phyloP scores from a whole-genome alignment of 1,140 invertebrate species.

The Aphelinus atriplicis region DNA sequence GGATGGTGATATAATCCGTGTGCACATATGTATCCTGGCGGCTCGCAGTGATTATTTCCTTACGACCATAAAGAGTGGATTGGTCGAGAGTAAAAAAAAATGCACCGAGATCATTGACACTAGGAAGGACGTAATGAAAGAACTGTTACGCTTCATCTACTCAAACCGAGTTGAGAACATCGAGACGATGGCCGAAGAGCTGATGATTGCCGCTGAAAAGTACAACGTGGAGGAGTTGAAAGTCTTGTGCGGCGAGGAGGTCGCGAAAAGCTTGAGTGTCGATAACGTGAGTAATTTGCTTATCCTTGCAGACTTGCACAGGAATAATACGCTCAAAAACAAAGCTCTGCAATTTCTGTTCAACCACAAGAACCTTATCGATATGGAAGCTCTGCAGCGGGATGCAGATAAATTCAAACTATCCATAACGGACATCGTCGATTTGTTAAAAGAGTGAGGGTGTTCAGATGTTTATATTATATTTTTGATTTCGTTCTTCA shows the following conservation, averaged over 20 bases:
- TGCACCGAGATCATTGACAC: constrained; percentile 97
- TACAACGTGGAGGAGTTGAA: constrained; percentile 96
- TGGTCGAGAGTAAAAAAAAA: constrained; percentile 97
- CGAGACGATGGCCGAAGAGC: constrained; percentile 97
- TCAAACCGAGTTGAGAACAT: constrained; percentile 94
- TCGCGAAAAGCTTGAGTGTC: constrained; percentile 93
- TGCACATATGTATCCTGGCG: constrained; percentile 84
- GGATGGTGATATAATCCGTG: constrained; percentile 91
- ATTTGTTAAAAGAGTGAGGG: no score
- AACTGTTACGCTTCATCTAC: constrained; percentile 98
- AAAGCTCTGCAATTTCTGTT: no score
- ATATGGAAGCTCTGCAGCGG: no score
- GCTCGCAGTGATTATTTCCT: constrained; percentile 95
- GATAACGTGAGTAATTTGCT: constrained; percentile 95
- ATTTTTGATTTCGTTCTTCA: no score
- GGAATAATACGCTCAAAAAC: no score
- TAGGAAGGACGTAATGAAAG: constrained; percentile 93
- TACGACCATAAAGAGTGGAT: constrained; percentile 99
- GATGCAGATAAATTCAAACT: no score
- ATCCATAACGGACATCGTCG: no score
- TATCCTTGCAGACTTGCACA: no score
- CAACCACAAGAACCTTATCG: no score
- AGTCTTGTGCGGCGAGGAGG: constrained; percentile 98
- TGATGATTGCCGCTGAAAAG: constrained; percentile 97
- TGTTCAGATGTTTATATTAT: no score